Base-by-base conservation (phyloP, 2,113 vertebrate genomes). In the Eulemur macaco region DNA sequence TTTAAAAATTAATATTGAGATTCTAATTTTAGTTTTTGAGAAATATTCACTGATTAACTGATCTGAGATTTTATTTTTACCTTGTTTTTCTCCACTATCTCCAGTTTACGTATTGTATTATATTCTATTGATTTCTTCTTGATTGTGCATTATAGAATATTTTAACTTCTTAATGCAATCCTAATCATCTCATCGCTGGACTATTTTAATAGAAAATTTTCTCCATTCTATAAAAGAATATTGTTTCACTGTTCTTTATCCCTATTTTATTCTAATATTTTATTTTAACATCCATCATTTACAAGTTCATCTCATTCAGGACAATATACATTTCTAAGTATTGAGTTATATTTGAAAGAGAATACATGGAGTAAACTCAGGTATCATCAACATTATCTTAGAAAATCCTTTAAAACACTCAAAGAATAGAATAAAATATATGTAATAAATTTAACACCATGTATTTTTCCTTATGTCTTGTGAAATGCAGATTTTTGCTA, bases 21-120 rank as follows among this genome's bases (percentile, higher is more conserved):
- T 50, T 50, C 13, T 27, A 58, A 42, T 81, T 68, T 73, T 31
- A 86, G 20, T 54, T 0, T 54, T 76, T 45, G 9, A 68, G 13
- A 86, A 74, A 89, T 86, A 73, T 50, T 9, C 9, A n/a, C 45
- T 66, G 23, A 77, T 25, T 37, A 76, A 34, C 9, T 73, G 37
- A 56, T 73, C 29, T 93, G 63, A 81, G 15, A 54, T 18, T 63
- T 69, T 60, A 91, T 89, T 85, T 93, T 96, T 20, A 81, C 64
- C 20, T 58, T 73, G 13, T 66, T 86, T 86, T 58, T 66, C 64
- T 76, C 13, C 17, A 63, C 87, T 47, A 45, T 54, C 20, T 25
- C 3, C 1, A 52, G 9, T 52, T 73, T 58, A 86, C 11, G 58
- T 58, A n/a, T 21, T 42, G 39, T 64, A 58, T 66, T 64, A 34